Conservation (phyloP, 2,797 vertebrate genomes). For the Scarus forsteni region DNA sequence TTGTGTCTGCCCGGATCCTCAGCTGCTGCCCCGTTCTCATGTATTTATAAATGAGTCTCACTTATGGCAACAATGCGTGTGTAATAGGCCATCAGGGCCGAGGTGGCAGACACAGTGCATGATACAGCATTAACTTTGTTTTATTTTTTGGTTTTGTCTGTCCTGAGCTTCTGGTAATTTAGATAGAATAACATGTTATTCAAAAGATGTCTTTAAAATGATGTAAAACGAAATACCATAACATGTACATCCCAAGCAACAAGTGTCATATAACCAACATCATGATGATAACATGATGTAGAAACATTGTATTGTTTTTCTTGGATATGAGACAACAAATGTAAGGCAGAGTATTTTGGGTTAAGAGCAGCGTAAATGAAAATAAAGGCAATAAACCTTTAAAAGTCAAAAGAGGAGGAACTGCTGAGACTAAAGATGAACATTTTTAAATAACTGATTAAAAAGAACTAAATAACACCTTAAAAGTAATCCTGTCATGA, state of each 20-base stretch:
- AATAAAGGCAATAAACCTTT: background rate
- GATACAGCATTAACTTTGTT: constrained; percentile 38
- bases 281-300: background rate
- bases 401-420: background rate
- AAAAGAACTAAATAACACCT: background rate
- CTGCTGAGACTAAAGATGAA: background rate
- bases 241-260: too few species aligned
- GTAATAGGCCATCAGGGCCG: constrained; percentile 56
- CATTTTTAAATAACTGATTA: too few species aligned
- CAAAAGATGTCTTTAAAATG: constrained; percentile 1
- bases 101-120: constrained; percentile 44
- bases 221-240: background rate
- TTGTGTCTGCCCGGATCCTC: constrained; percentile 76
- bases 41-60: constrained; percentile 81
- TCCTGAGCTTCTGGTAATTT: constrained; percentile 18
- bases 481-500: too few species aligned
- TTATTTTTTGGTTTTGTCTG: constrained; percentile 2
- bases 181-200: constrained; percentile 1
- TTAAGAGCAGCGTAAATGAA: background rate
- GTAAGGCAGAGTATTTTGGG: background rate
- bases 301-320: background rate
- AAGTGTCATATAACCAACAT: background rate
- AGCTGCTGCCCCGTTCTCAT: constrained; percentile 77
- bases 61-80: constrained; percentile 77
- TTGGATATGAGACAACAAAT: background rate